A percentile compares a stretch with the other conserved stretches of the same genome.
Evolutionary conservation across 2,113 vertebrate genomes (phyloP).

Genomic region (Hippocampus mohnikei): DNA sequence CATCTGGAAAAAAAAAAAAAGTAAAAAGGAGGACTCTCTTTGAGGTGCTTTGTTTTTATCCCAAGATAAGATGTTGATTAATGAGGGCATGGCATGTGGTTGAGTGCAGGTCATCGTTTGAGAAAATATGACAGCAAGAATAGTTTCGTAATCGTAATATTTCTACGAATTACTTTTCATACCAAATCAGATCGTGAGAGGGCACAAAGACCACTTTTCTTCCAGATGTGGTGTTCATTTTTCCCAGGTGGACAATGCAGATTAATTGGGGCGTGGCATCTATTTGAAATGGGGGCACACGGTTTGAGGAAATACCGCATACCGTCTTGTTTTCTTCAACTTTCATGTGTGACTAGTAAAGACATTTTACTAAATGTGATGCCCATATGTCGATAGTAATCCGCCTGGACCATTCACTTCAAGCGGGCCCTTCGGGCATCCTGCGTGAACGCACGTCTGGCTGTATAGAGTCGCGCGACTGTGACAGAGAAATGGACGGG

Average conservation of each 20-base stretch:
- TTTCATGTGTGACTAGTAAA: background rate
- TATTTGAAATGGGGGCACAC: background rate
- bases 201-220: background rate
- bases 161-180: too few relatives aligned
- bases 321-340: background rate
- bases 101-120: too few relatives aligned
- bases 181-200: background rate
- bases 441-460: slow-evolving; percentile 14
- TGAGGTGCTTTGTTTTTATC: too few relatives aligned
- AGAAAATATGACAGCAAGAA: too few relatives aligned
- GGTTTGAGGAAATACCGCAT: background rate
- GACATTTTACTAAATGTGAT: slow-evolving; percentile 13
- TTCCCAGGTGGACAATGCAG: background rate
- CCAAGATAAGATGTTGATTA: too few relatives aligned
- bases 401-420: slow-evolving; percentile 25
- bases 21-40: too few relatives aligned
- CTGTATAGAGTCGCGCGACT: slow-evolving; percentile 23
- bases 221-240: background rate
- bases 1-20: too few relatives aligned
- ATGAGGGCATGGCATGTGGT: too few relatives aligned
- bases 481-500: slow-evolving; percentile 50
- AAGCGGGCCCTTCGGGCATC: slow-evolving; percentile 20
- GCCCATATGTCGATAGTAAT: slow-evolving; percentile 7
- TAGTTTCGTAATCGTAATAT: too few relatives aligned
- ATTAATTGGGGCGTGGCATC: background rate